A percentile compares a stretch with the other conserved stretches of the same genome.
phyloP scores from a whole-genome alignment of 2,113 vertebrate species.

The Zeus faber region DNA sequence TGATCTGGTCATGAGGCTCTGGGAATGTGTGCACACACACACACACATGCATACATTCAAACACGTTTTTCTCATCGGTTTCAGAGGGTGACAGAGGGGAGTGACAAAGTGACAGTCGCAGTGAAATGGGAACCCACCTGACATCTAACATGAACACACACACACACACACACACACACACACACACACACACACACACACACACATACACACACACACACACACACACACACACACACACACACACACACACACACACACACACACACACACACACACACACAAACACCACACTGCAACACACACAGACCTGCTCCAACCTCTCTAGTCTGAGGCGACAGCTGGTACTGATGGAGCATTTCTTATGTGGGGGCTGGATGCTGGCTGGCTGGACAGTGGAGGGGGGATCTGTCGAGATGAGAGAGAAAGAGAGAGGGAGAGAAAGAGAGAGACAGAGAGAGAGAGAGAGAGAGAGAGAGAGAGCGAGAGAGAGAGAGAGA shows the following conservation, averaged over 20 bases:
- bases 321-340: constrained; percentile 78
- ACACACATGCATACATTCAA: neutral
- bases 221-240: constrained; percentile 10
- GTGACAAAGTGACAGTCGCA: too few species aligned
- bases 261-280: constrained; percentile 4
- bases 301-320: constrained; percentile 79
- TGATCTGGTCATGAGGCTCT: constrained; percentile 7
- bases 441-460: constrained; percentile 2
- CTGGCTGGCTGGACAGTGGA: constrained; percentile 48
- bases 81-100: too few species aligned
- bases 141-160: neutral
- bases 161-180: constrained; percentile 13
- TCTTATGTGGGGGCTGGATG: constrained; percentile 58
- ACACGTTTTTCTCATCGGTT: too few species aligned
- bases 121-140: too few species aligned
- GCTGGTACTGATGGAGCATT: constrained; percentile 59
- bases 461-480: too few species aligned
- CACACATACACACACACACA: neutral
- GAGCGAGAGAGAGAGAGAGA: too few species aligned
- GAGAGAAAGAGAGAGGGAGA: neutral
- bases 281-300: constrained; percentile 3
- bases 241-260: constrained; percentile 8
- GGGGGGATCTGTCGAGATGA: constrained; percentile 33
- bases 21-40: neutral
- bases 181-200: neutral